A percentile compares a stretch with the other conserved stretches of the same genome.
phyloP scores from a whole-genome alignment of 53 echinoderm and acorn worm genomes.

The Crossaster papposus region DNA sequence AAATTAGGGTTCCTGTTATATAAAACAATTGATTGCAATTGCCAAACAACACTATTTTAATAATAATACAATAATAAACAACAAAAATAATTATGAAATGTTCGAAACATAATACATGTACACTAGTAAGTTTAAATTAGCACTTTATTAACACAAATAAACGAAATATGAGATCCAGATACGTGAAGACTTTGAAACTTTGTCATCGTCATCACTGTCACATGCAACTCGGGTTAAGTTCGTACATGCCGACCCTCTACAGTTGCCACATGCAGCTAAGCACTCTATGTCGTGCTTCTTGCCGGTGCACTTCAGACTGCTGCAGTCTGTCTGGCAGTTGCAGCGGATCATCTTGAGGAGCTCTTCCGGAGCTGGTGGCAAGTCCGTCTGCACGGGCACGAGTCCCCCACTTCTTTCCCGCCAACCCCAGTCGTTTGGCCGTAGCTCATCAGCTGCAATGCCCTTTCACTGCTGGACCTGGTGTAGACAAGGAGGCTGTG shows the following conservation, averaged over 20 bases:
- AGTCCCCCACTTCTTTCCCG: neutral
- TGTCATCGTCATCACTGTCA: neutral
- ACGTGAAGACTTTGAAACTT: too few species aligned
- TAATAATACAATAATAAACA: too few species aligned
- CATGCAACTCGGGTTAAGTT: neutral
- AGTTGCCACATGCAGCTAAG: conserved; percentile 14
- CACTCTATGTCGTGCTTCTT: conserved; percentile 37
- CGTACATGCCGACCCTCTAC: neutral
- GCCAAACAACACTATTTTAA: too few species aligned
- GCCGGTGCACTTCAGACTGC: conserved; percentile 44
- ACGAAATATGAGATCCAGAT: too few species aligned
- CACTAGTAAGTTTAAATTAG: too few species aligned
- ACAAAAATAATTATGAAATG: too few species aligned
- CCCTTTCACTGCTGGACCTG: conserved; percentile 70
- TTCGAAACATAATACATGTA: too few species aligned
- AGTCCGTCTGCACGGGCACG: conserved; percentile 62
- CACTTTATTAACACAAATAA: too few species aligned
- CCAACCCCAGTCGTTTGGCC: neutral
- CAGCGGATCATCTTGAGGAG: conserved; percentile 49
- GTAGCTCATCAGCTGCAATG: conserved; percentile 10
- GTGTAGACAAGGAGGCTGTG: conserved; percentile 70
- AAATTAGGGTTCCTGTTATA: too few species aligned
- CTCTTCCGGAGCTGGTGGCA: conserved; percentile 50
- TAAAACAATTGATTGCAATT: too few species aligned
- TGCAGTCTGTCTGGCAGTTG: conserved; percentile 60